Evolutionary conservation across 2,888 invertebrate species (phyloP), one percentile per base, ranked within the genome.

Genomic region (Sabatieria punctata): DNA sequence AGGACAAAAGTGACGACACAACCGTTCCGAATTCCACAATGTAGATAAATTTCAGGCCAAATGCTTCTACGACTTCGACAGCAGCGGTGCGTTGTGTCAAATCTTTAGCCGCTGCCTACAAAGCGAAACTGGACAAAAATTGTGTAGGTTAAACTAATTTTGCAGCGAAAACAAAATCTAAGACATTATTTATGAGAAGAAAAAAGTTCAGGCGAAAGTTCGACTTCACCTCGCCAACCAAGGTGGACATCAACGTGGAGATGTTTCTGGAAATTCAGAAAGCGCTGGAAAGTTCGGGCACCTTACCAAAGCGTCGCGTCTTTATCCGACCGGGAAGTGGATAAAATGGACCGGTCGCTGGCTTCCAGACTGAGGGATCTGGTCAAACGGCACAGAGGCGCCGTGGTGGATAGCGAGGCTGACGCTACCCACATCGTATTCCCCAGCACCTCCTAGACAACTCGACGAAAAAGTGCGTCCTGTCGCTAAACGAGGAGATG

Each of bases 1-100:
- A n/a, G n/a, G n/a, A n/a, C n/a, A n/a, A n/a, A n/a, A n/a, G n/a
- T n/a, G n/a, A n/a, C n/a, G n/a, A n/a, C n/a, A n/a, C n/a, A n/a
- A n/a, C n/a, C n/a, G n/a, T n/a, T n/a, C n/a, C n/a, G n/a, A n/a
- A n/a, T n/a, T n/a, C n/a, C n/a, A n/a, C n/a, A n/a, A n/a, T n/a
- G n/a, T n/a, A n/a, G n/a, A n/a, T n/a, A n/a, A n/a, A n/a, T n/a
- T n/a, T n/a, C 71, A 89, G 86, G 83, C 86, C 77, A 82, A 82
- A 71, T 85, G 80, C 68, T 93, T 93, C 70, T 74, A 89, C 73
- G 93, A 95, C 71, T 86, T 91, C 70, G 89, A 89, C 69, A 78
- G 85, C 21, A 83, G 85, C 54, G 91, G 91, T 41, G 80, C 85
- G 26, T 74, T 93, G 49, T 91, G 89, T 73, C 84, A 86, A 59